Evolutionary conservation across 37 sponge, comb jelly and placozoan genomes (phyloP).

Genomic region (Chondrosia reniformis): DNA sequence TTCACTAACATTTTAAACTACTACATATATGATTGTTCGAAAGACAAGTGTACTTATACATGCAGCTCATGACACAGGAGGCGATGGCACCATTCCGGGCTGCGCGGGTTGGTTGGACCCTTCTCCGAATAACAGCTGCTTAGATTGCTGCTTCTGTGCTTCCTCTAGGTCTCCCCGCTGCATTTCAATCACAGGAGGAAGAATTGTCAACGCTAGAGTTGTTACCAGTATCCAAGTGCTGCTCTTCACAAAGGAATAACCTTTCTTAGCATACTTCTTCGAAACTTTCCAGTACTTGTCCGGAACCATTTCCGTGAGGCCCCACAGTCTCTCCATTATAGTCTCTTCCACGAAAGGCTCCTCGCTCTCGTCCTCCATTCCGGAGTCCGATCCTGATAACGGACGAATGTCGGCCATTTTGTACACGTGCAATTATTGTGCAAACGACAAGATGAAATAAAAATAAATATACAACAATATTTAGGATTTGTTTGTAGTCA

Average conservation of each 20-base stretch:
- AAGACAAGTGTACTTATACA: too few relatives aligned
- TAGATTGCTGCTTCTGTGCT: constrained; percentile 64
- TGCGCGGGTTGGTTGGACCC: too few relatives aligned
- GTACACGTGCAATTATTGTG: too few relatives aligned
- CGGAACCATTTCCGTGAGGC: constrained; percentile 80
- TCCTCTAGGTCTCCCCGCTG: constrained; percentile 72
- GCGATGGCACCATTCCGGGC: too few relatives aligned
- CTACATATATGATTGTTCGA: too few relatives aligned
- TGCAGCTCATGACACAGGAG: too few relatives aligned
- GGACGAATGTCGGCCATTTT: constrained; percentile 11
- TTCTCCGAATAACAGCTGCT: constrained; percentile 42
- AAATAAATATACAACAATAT: too few relatives aligned
- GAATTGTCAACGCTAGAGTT: constrained; percentile 46
- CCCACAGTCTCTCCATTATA: constrained; percentile 50
- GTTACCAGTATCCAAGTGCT: constrained; percentile 70
- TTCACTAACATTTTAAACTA: too few relatives aligned
- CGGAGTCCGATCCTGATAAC: too few relatives aligned
- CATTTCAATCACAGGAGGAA: constrained; percentile 66
- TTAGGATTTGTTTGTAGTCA: too few relatives aligned
- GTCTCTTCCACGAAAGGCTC: constrained; percentile 55
- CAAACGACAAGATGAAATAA: too few relatives aligned
- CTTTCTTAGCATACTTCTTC: background rate
- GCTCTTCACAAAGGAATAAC: constrained; percentile 55
- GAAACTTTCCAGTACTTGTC: constrained; percentile 25
- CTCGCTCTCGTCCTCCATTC: background rate